Evolutionary conservation across 2,113 vertebrate species (phyloP), one percentile per base, ranked within the genome.

Genomic region (Scalopus aquaticus): DNA sequence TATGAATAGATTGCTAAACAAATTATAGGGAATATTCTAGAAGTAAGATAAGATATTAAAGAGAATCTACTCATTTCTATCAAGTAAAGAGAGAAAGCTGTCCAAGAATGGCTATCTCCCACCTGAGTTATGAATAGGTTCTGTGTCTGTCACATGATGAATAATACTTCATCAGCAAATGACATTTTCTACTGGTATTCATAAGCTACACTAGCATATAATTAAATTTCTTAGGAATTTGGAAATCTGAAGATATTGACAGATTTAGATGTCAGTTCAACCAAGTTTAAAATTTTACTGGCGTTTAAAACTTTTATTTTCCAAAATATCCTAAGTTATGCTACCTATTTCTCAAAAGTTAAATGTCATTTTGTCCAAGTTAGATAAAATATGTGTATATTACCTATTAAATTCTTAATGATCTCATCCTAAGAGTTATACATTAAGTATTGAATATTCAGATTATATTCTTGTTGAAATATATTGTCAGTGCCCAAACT

Each of bases 281-380:
- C 2, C 22, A 82, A 73, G 6, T 80, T 73, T 65, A 64, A 64
- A 89, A 35, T 86, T 70, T 39, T 82, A 87, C 20, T 26, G 26
- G 74, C 70, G 54, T 35, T 81, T 90, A 39, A 11, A 22, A 81
- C 28, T 79, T 89, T 42, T 54, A n/a, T 65, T 83, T 93, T 94
- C 54, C 64, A 90, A 82, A 64, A 12, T 2, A 35, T 46, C 7
- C 15, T 56, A 64, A 64, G 6, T 80, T 83, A 44, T 64, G 67
- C 10, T 39, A 85, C 67, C 35, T 91, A 39, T 44, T 93, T 37
- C 26, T 96, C 7, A 64, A 84, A 88, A 42, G 11, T 4, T 70
- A 4, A 83, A 3, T 19, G 16, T 3, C n/a, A 13, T 79, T 62
- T 20, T 74, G 9, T n/a, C 8, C 46, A 87, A 74, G 1, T 69